Base-by-base conservation (phyloP, 2,797 vertebrate species). In the Numenius phaeopus region DNA sequence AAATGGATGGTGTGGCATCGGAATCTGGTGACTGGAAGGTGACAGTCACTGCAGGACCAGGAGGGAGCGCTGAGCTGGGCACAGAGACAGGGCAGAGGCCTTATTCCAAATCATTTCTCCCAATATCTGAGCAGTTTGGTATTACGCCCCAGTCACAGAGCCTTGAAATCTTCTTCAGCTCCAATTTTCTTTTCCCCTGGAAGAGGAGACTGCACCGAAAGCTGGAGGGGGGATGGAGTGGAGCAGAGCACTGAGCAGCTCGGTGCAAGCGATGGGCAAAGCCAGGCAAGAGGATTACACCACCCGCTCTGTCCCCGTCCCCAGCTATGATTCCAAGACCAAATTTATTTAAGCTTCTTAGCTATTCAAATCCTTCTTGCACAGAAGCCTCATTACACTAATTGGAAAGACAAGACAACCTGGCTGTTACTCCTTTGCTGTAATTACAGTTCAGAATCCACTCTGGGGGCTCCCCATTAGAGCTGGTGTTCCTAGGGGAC, bases 261-360 rank as follows among this genome's bases (percentile, higher is more conserved):
- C 49, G 7, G 0, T 0, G 77, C 47, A 88, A 67, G 16, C 26
- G 7, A 44, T 4, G 49, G 57, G 13, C 75, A 40, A 32, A 50
- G 30, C 40, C 9, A 22, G 57, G 34, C 70, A 71, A 73, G 54
- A 55, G 87, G 91, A 90, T 95, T 90, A 67, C 76, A 50, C 30
- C 55, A 13, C 23, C 37, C 2, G 3, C 11, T 42, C 72, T 44
- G 55, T 29, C 72, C 73, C 47, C 52, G 13, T 66, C 93, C 52
- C 64, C 76, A 72, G n/a, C 91, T n/a, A 34, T 7, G 47, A 86
- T 44, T 67, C 93, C 59, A 40, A 83, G 84, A 57, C 79, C 89
- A 85, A 93, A 62, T 83, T 85, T 92, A 83, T 97, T 95, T 96
- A 97, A 96, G 91, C 93, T 83, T 7, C 94, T 97, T 91, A 96